These are phyloP conservation scores for Prochilodus magdalenae DNA, from an alignment of 2,113 vertebrate species.

Conservation along the genomic window DNA sequence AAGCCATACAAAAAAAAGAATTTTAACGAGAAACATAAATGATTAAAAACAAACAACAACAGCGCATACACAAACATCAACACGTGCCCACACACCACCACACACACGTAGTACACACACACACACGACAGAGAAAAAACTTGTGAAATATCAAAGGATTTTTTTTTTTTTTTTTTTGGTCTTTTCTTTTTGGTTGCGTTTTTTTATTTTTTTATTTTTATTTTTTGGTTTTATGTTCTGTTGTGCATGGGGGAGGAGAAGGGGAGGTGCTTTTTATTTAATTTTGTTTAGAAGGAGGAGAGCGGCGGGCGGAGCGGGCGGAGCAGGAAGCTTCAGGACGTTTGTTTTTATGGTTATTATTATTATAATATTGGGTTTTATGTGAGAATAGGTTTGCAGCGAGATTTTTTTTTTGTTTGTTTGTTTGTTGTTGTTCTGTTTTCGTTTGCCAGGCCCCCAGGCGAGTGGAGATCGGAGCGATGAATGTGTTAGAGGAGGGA, in stretches of 20 bases:
- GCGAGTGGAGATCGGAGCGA: constrained; percentile 52
- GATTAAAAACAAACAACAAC: constrained; percentile 64
- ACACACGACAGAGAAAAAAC: constrained; percentile 73
- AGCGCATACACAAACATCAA: constrained; percentile 38
- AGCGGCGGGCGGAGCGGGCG: constrained; percentile 59
- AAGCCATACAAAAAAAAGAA: constrained; percentile 79
- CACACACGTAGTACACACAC: constrained; percentile 41
- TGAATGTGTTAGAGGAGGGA: constrained; percentile 57
- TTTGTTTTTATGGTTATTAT: constrained; percentile 79
- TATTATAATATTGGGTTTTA: constrained; percentile 77
- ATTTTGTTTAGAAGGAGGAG: constrained; percentile 61
- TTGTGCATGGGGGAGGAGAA: constrained; percentile 76
- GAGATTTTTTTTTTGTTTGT: constrained; percentile 63
- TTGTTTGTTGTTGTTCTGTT: constrained; percentile 71
- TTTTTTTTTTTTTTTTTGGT: constrained; percentile 58
- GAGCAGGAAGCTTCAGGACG: constrained; percentile 74
- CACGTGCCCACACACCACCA: constrained; percentile 61
- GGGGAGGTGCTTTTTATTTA: constrained; percentile 66
- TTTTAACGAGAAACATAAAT: constrained; percentile 78
- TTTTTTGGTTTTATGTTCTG: constrained; percentile 60
- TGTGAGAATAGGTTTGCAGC: constrained; percentile 70
- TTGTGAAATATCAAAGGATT: constrained; percentile 75
- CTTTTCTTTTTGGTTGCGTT: too few relatives aligned
- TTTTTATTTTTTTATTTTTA: constrained; percentile 64
- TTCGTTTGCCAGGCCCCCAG: constrained; percentile 53